phyloP scores from a whole-genome alignment of 2,113 vertebrate genomes.

The Pelecanus crispus region DNA sequence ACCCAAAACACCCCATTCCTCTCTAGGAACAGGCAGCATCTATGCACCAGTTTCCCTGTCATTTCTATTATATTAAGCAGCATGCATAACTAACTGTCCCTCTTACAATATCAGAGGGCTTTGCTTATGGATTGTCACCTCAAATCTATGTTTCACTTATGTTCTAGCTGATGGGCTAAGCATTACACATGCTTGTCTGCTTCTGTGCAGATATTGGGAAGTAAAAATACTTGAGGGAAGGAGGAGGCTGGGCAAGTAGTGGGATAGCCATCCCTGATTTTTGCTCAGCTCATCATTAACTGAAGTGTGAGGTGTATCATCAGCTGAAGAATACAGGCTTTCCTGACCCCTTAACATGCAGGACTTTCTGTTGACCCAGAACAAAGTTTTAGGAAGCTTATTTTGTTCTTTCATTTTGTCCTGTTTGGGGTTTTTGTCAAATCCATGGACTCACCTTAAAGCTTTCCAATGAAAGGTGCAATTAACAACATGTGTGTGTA shows the following conservation, averaged over 20 bases:
- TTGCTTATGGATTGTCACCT: background rate
- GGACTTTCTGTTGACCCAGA: background rate
- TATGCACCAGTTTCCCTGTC: background rate
- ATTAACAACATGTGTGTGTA: background rate
- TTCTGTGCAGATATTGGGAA: background rate
- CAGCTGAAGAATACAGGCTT: background rate
- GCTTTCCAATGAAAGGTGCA: background rate
- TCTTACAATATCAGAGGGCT: background rate
- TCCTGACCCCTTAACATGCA: background rate
- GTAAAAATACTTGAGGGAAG: background rate
- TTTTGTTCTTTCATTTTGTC: background rate
- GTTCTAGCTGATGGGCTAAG: background rate
- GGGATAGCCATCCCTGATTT: background rate
- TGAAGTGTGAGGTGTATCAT: background rate
- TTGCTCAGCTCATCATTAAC: background rate
- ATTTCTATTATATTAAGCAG: background rate
- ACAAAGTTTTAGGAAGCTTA: background rate
- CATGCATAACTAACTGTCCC: background rate
- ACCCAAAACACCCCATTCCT: background rate
- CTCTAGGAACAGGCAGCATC: background rate
- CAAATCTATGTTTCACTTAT: background rate
- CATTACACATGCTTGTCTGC: background rate
- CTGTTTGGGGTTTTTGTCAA: background rate
- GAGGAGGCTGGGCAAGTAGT: background rate
- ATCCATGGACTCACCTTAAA: background rate